These are phyloP conservation scores for Vulpes vulpes DNA, from an alignment of 2,113 vertebrate genomes.

Conservation along the genomic window DNA sequence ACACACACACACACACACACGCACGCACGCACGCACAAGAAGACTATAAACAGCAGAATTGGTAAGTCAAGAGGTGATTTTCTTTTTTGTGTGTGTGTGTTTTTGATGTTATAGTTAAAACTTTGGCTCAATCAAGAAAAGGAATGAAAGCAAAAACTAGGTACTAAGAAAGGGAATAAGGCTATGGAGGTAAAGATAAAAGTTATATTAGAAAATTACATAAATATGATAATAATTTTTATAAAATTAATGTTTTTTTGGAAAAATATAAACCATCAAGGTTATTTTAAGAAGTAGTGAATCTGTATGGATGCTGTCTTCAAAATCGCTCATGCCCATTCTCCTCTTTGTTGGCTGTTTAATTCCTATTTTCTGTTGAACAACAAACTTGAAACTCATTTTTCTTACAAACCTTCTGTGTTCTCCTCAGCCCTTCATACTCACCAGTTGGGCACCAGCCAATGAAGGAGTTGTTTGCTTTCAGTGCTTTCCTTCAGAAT, in stretches of 20 bases:
- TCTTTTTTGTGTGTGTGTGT: not conserved
- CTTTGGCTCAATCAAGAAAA: not conserved
- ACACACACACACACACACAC: not conserved
- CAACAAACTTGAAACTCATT: not conserved
- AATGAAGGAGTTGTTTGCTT: not conserved
- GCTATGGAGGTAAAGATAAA: not conserved
- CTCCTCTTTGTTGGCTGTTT: not conserved
- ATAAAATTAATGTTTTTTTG: not conserved
- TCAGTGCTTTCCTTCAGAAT: not conserved
- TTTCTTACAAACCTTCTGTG: not conserved
- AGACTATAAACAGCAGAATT: not conserved
- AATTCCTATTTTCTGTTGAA: not conserved
- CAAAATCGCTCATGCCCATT: not conserved
- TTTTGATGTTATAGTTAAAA: not conserved
- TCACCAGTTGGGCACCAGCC: too few relatives aligned
- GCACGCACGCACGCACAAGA: too few relatives aligned
- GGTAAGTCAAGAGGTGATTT: not conserved
- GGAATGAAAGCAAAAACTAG: not conserved
- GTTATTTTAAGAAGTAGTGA: not conserved
- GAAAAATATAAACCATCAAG: not conserved
- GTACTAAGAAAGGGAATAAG: not conserved
- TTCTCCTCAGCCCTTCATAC: not conserved
- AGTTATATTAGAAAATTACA: not conserved
- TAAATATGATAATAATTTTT: not conserved
- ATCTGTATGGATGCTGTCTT: not conserved